A percentile compares a stretch with the other conserved stretches of the same genome.
Conservation (phyloP, 1,140 invertebrate genomes). For the Ceratosolen fusciceps region DNA sequence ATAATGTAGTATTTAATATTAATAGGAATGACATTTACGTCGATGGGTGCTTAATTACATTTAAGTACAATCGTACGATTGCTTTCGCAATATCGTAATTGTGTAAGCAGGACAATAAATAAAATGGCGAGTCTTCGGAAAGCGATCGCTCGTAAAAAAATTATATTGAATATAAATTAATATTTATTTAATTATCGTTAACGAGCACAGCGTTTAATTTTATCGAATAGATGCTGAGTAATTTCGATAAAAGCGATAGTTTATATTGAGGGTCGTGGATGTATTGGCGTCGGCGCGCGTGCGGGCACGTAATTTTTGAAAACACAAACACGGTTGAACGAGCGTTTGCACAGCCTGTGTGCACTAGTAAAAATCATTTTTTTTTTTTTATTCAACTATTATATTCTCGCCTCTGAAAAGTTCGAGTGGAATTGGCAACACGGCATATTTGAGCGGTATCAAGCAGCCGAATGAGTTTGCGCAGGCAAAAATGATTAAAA, state of each 20-base stretch:
- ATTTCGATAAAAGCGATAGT: background rate
- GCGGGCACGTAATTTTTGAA: background rate
- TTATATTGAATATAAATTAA: background rate
- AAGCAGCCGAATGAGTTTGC: background rate
- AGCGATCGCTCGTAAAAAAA: background rate
- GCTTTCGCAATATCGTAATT: background rate
- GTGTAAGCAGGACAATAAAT: background rate
- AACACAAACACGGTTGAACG: background rate
- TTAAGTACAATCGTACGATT: background rate
- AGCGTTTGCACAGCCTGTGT: background rate
- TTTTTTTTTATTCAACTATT: background rate
- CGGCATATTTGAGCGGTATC: background rate
- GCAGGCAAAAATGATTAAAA: background rate
- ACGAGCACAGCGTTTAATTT: background rate
- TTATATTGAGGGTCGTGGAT: background rate
- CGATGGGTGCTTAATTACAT: background rate
- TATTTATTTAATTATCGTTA: slow-evolving; percentile 3
- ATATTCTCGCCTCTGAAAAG: background rate
- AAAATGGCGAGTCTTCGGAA: background rate
- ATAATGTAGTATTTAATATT: background rate
- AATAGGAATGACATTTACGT: background rate
- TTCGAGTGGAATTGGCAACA: background rate
- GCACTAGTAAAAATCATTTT: background rate
- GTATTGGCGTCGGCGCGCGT: background rate
- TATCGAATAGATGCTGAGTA: background rate